Base-by-base conservation (phyloP, 2,797 vertebrate species). In the Otolemur crassicaudatus region DNA sequence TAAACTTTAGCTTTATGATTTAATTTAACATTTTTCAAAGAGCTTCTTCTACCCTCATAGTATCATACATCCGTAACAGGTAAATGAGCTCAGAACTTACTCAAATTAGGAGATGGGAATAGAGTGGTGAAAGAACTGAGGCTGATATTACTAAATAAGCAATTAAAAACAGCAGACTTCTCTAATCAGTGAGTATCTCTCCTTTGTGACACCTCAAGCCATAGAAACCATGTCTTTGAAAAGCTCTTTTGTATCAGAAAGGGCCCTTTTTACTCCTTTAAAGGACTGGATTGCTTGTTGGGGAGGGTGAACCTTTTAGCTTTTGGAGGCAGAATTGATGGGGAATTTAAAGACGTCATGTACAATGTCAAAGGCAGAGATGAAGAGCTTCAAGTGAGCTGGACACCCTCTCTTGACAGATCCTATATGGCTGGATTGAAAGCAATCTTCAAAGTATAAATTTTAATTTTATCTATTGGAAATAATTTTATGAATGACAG, bases 381-480 rank as follows among this genome's bases (percentile, higher is more conserved):
- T 81, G 92, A 91, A 94, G 60, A 87, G 91, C 46, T 88, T 84
- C 49, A 77, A 22, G 10, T 77, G 56, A 94, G 95, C 81, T 58
- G 89, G 46, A 77, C 1, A 63, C 67, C 25, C 31, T 94, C 58
- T 87, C n/a, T n/a, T 85, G 60, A 81, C 60, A 88, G 69, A 94
- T 67, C 34, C 60, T 87, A 84, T 84, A 91, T 56, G 43, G 7
- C 58, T 76, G 7, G 5, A 27, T 65, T 94, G 58, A 88, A 94
- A 94, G 31, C 17, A 37, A 76, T 86, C n/a, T 90, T 89, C 72
- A 84, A 34, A 90, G 46, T 87, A 58, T 70, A 61, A 87, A 82
- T 90, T 91, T 97, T 90, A 87, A 92, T 95, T 77, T 92, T 93
- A 17, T 58, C 46, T 92, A 37, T 82, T 94, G 31, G 34, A 91